Base-by-base conservation (phyloP, 2,888 invertebrate genomes). In the Clepsis dumicolana region DNA sequence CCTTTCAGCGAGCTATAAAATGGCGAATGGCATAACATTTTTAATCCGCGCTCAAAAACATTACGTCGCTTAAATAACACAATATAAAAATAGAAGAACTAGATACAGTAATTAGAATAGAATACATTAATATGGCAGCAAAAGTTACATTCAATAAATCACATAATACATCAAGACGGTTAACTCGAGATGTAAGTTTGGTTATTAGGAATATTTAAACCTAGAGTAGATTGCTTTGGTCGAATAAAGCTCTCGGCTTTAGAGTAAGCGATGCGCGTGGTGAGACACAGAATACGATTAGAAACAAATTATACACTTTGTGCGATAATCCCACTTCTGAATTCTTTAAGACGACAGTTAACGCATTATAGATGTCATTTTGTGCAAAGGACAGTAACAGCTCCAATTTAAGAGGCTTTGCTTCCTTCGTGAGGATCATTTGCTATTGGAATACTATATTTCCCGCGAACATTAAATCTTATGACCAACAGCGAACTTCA, bases 221-320 rank as follows among this genome's bases (percentile, higher is more conserved):
- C 81, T 85, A 85, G 71, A 80, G 73, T 83, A 86, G 79, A 86
- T 87, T 86, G 87, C 85, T 87, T 87, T 88, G 89, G 88, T 89
- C 88, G 81, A 70, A 80, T 80, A 77, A 81, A 83, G 82, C 81
- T 78, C 75, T 73, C n/a, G 29, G 67, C 67, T 68, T 68, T 53
- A 63, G 64, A 68, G 57, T 68, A 59, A 68, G 64, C 63, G 63
- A 41, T 53, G 59, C 62, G 54, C 41, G 57, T 60, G 25, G 60
- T 59, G 59, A 59, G 41, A 61, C 60, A 48, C 29, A 16, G 12
- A 14, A 44, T 60, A 61, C 18, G 53, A n/a, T 24, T 63, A 64
- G 68, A 64, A 59, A 68, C 64, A 53, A 68, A 64, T 68, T 59
- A 68, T 53, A 29, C 64, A 59, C 52, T 64, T 57, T 68, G 63